These are phyloP conservation scores for Catostomus latipinnis DNA, from an alignment of 2,797 vertebrate genomes.

Conservation along the genomic window DNA sequence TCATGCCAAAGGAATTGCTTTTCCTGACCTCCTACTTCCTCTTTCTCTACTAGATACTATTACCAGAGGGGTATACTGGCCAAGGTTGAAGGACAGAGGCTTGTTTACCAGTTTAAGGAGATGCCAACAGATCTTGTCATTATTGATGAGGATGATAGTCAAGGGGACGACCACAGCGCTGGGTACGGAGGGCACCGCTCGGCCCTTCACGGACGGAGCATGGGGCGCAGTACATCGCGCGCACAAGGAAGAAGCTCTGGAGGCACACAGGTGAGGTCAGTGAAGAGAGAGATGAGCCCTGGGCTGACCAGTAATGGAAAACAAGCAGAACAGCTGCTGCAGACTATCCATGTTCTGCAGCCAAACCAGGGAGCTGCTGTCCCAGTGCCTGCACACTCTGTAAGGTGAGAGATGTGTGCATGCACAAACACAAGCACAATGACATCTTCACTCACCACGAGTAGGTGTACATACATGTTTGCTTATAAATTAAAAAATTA, in stretches of 20 bases:
- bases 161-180: conserved; percentile 61
- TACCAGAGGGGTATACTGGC: conserved; percentile 90
- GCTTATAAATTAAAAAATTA: too few relatives aligned
- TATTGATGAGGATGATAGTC: conserved; percentile 84
- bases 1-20: conserved; percentile 14
- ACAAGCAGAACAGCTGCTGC: conserved; percentile 73
- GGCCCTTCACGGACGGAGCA: conserved; percentile 60
- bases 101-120: conserved; percentile 92
- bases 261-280: conserved; percentile 68
- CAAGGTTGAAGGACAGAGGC: conserved; percentile 90
- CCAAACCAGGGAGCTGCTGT: conserved; percentile 71
- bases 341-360: conserved; percentile 75
- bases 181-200: conserved; percentile 47
- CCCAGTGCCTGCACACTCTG: conserved; percentile 69
- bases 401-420: conserved; percentile 74
- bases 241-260: conserved; percentile 51
- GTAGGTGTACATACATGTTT: background rate
- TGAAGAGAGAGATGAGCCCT: conserved; percentile 78
- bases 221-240: conserved; percentile 64
- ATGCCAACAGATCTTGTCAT: conserved; percentile 89
- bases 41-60: conserved; percentile 80
- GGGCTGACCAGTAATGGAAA: conserved; percentile 60
- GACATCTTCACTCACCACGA: background rate
- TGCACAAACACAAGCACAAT: background rate
- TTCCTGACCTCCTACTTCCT: conserved; percentile 2